phyloP scores from a whole-genome alignment of 2,113 vertebrate genomes.

The Gavia stellata region DNA sequence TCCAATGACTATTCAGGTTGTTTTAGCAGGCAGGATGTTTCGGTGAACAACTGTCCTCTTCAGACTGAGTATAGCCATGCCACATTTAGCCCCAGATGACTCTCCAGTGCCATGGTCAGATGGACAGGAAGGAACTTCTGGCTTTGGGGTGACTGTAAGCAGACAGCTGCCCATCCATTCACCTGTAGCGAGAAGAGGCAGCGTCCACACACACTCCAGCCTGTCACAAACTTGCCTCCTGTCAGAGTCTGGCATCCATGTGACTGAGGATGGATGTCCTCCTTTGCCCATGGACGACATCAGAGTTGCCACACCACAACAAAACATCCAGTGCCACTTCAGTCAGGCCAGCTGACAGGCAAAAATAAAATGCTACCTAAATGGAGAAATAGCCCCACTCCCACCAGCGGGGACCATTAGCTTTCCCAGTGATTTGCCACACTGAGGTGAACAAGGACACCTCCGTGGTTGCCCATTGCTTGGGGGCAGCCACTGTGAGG shows the following conservation, averaged over 20 bases:
- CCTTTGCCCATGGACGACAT: fast-evolving
- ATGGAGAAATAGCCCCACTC: neutral
- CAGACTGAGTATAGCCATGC: fast-evolving
- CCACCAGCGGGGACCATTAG: neutral
- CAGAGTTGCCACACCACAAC: neutral
- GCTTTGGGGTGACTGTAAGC: neutral
- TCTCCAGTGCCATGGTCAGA: neutral
- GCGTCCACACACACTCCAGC: fast-evolving
- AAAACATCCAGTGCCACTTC: neutral
- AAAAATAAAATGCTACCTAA: neutral
- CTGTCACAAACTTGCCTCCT: neutral
- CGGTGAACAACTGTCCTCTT: neutral
- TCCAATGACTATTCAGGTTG: neutral
- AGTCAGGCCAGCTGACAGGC: neutral
- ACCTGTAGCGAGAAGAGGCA: neutral
- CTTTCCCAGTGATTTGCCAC: neutral
- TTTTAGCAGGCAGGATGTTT: neutral
- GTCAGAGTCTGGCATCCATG: too few species aligned
- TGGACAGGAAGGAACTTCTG: neutral
- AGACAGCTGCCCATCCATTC: neutral
- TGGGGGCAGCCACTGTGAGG: neutral
- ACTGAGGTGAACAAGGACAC: neutral
- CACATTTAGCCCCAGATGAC: neutral
- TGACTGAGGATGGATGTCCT: neutral
- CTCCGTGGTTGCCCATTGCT: neutral